phyloP scores from a whole-genome alignment of 64 coral and sea anemone species.

The Dendrophyllia cribrosa region DNA sequence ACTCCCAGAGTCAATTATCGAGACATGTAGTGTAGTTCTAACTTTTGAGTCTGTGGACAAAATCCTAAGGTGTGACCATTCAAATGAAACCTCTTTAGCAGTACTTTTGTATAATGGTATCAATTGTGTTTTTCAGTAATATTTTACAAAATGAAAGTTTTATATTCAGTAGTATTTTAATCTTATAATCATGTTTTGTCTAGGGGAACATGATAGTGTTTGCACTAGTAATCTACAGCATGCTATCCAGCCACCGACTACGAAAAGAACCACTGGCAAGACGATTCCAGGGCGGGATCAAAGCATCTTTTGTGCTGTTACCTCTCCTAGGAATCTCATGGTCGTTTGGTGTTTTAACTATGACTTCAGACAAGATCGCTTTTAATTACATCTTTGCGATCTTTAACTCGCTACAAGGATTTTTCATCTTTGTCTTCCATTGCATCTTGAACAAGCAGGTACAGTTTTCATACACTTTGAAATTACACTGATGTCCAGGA shows the following conservation, averaged over 20 bases:
- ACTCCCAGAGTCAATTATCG: too few species aligned
- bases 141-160: too few species aligned
- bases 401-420: conserved; percentile 67
- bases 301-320: conserved; percentile 38
- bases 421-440: conserved; percentile 63
- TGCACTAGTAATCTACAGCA: neutral
- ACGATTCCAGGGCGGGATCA: conserved; percentile 24
- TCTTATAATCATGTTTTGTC: neutral
- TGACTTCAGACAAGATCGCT: neutral
- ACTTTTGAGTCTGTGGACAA: too few species aligned
- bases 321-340: conserved; percentile 56
- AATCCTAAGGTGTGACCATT: too few species aligned
- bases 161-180: neutral
- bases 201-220: conserved; percentile 29
- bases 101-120: too few species aligned
- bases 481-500: neutral
- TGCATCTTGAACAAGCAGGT: conserved; percentile 65
- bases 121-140: too few species aligned
- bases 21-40: too few species aligned
- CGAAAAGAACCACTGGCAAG: conserved; percentile 5
- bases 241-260: conserved; percentile 23
- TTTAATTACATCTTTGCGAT: conserved; percentile 66
- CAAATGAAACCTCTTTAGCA: too few species aligned
- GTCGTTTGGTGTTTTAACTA: conserved; percentile 55
- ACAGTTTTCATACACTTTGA: neutral